Conservation (phyloP, 1,140 invertebrate genomes). For the Arion vulgaris region DNA sequence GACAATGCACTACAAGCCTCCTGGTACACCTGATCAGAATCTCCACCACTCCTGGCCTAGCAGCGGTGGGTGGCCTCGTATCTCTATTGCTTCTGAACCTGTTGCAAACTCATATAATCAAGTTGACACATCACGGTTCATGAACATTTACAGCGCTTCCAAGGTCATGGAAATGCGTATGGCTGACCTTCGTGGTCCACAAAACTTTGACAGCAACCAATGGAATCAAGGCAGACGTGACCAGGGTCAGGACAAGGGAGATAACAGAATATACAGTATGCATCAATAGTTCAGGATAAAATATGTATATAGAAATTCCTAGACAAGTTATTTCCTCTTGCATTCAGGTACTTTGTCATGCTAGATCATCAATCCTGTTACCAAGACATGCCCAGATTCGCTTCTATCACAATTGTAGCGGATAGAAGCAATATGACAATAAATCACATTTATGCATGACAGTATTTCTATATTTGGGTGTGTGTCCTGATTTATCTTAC, state of each 20-base stretch:
- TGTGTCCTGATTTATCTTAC: too few relatives aligned
- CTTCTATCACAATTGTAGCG: too few relatives aligned
- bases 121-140: slow-evolving; percentile 30
- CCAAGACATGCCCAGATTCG: not conserved
- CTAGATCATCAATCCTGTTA: not conserved
- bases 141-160: slow-evolving; percentile 40
- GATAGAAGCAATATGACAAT: too few relatives aligned
- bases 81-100: slow-evolving; percentile 14
- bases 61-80: slow-evolving; percentile 20
- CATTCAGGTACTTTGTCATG: too few relatives aligned
- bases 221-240: slow-evolving; percentile 34
- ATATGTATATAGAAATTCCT: not conserved
- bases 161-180: slow-evolving; percentile 41
- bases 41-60: slow-evolving; percentile 29
- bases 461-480: too few relatives aligned
- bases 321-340: not conserved
- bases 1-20: slow-evolving; percentile 38
- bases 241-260: slow-evolving; percentile 36
- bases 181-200: slow-evolving; percentile 28
- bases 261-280: slow-evolving; percentile 38
- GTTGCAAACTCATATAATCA: slow-evolving; percentile 32
- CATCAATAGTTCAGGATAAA: slow-evolving; percentile 24
- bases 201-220: slow-evolving; percentile 27
- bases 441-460: too few relatives aligned
- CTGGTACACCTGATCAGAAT: slow-evolving; percentile 30